Evolutionary conservation across 2,888 invertebrate species (phyloP), one percentile per base, ranked within the genome.

Genomic region (Choreutis nemorana): DNA sequence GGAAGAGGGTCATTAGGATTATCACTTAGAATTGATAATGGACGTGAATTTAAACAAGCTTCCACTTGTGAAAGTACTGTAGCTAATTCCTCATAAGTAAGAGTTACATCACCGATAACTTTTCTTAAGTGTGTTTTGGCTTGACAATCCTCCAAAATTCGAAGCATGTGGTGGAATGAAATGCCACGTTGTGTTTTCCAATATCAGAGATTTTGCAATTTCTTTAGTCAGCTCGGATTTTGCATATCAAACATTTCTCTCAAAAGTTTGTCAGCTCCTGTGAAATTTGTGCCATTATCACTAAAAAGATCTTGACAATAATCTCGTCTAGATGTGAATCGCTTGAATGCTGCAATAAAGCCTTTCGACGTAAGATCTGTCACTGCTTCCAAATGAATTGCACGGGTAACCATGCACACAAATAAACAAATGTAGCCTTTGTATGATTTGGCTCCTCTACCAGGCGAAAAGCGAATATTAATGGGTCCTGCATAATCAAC

Each of bases 401-500:
- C 29, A 11, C 7, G 3, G 8, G 29, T 29, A n/a, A 8, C 10
- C 23, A 22, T 22, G 9, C 29, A 29, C 3, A 29, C 14, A 23
- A 29, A 29, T 12, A 29, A 12, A 14, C 13, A 11, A 7, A 29
- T 15, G 8, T 23, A 29, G 4, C 8, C 16, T 10, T 30, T 30
- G 13, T 24, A 24, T 11, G 16, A 9, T 8, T 24, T 14, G 9
- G 15, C 1, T 10, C 32, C 32, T 25, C 29, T 4, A 12, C 32
- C 33, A 12, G 14, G 14, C 7, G 33, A 33, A 16, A 29, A 12
- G 8, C 29, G 6, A 5, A 34, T 23, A n/a, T 28, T 27, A 5
- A 31, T 28, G 4, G 27, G 34, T 6, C 31, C 34, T 1, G 30
- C 25, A 23, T 12, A 31, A 23, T 34, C 34, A 7, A 31, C 31